Evolutionary conservation across 2,888 invertebrate species (phyloP).

Genomic region (Thecophora atra): DNA sequence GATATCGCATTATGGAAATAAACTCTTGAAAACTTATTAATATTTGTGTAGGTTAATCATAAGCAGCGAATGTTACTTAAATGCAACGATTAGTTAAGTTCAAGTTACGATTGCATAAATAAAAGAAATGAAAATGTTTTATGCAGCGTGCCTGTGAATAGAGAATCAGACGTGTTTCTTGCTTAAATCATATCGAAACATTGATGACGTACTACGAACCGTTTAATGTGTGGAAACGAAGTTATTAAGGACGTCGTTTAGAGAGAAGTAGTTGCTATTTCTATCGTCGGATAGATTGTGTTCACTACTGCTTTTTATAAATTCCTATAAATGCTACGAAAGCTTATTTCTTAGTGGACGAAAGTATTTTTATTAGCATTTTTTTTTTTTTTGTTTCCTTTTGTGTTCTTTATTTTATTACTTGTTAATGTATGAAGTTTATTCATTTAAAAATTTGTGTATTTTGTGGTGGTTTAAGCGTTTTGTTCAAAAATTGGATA

Average conservation of each 20-base stretch:
- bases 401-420: slow-evolving; percentile 16
- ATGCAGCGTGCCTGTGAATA: no score
- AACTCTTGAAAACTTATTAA: neutral
- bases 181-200: no score
- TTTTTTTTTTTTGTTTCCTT: no score
- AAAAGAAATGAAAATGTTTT: no score
- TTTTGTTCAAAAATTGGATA: neutral
- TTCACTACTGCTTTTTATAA: slow-evolving; percentile 1
- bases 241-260: no score
- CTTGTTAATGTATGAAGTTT: neutral
- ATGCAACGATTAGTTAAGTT: neutral
- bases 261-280: no score
- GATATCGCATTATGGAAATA: neutral
- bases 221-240: no score
- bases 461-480: slow-evolving; percentile 17
- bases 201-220: no score
- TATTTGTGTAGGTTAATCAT: no score
- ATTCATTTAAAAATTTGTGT: neutral
- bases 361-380: slow-evolving; percentile 33
- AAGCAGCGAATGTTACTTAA: no score
- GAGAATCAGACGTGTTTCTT: no score
- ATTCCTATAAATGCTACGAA: slow-evolving; percentile 26
- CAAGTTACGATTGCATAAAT: no score
- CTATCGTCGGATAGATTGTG: neutral
- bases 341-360: slow-evolving; percentile 36